Evolutionary conservation across 2,113 vertebrate genomes (phyloP).

Genomic region (Bos taurus): DNA sequence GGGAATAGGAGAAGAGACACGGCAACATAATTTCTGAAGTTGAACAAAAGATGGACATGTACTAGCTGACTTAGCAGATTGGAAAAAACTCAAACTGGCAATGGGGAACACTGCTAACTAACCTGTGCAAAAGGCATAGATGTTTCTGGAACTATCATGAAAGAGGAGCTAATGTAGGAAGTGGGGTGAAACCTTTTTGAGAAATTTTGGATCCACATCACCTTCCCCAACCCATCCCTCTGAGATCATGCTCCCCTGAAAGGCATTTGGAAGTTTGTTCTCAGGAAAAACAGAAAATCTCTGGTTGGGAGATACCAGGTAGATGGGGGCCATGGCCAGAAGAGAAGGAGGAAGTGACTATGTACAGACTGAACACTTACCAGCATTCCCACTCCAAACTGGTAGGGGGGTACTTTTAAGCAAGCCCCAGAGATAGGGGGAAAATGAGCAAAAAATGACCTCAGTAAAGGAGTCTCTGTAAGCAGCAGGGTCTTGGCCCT

Average conservation of each 20-base stretch:
- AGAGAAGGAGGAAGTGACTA: neutral
- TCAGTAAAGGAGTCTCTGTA: neutral
- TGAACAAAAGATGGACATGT: neutral
- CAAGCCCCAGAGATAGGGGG: neutral
- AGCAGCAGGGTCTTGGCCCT: neutral
- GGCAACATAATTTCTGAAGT: neutral
- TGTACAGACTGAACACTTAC: neutral
- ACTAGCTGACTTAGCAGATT: neutral
- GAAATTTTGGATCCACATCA: neutral
- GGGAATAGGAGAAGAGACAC: neutral
- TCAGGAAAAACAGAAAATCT: neutral
- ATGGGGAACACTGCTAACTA: neutral
- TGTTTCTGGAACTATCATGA: neutral
- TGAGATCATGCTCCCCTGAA: neutral
- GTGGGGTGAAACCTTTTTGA: neutral
- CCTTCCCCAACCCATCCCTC: neutral
- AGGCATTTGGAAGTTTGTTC: neutral
- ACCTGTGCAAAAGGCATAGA: neutral
- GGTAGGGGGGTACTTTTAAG: neutral
- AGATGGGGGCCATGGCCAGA: neutral
- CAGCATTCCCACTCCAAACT: neutral
- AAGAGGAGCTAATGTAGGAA: neutral
- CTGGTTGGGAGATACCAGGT: neutral
- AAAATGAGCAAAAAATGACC: neutral
- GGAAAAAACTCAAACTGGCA: neutral